Evolutionary conservation across 2,888 invertebrate genomes (phyloP), one percentile per base, ranked within the genome.

Genomic region (Willowsia nigromaculata): DNA sequence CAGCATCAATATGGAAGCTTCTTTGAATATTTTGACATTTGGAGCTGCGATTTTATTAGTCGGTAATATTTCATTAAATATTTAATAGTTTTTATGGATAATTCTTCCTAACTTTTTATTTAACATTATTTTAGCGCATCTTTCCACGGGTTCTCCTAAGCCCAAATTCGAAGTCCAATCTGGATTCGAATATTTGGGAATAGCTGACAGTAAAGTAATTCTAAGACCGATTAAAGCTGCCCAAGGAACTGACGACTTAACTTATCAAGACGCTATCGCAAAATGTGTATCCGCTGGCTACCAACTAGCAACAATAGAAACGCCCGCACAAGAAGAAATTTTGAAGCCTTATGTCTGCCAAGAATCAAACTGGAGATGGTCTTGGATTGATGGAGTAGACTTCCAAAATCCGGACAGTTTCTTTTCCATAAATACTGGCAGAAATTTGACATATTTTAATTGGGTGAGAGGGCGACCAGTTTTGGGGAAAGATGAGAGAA

Each of bases 321-420:
- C 18, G 13, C 13, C 18, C n/a, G 80, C 47, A 1, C 86, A 87
- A 18, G 53, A 82, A 18, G 83, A 71, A 11, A 56, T 76, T 1
- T 25, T 88, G 2, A 40, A 65, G 11, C 80, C 81, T 1, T 71
- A 50, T 9, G 74, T 84, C 4, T 68, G 30, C n/a, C 50, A 15
- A 7, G 27, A 37, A 33, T 33, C 68, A 1, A 68, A 27, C 11
- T 50, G 37, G 30, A 18, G 74, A 7, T 88, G 88, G 88, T 74
- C 74, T 0, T 88, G 88, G 88, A 88, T 88, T 47, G 88, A 88
- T 33, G 88, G 88, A 25, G 62, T 81, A 0, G 40, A 82, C 30
- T 83, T 88, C 33, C 56, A 47, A 47, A 50, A 40, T 40, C 59
- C 74, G 6, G 83, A 83, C 74, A 33, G n/a, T n/a, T 88, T 56